Evolutionary conservation across 2,888 invertebrate species (phyloP), one percentile per base, ranked within the genome.

Genomic region (Eupithecia vulgata): DNA sequence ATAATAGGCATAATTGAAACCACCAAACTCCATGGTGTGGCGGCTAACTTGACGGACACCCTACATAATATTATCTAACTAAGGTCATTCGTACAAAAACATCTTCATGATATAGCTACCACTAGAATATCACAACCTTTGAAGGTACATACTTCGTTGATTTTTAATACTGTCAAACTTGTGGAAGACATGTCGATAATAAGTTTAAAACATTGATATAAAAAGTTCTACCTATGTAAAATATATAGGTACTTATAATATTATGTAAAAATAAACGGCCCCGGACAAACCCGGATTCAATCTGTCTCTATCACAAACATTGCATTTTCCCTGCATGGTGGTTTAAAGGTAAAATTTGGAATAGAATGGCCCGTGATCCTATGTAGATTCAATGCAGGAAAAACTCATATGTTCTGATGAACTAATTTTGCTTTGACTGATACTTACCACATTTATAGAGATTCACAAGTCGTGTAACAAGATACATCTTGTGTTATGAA

Each of bases 131-230:
- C 61, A 61, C 61, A 61, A 61, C 61, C 61, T 34, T 34, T 61
- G 61, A 61, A 61, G 61, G 61, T 61, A 61, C 34, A 1, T 30
- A 21, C 21, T 25, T 57, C 25, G 25, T 25, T 25, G 1, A 52
- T 17, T 61, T 52, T 61, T 61, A 61, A 61, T 61, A 61, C 61
- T 61, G 61, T 34, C 61, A 7, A 59, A 59, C 34, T 34, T 34
- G 8, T 34, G 61, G 61, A 61, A 61, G 61, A 61, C 61, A 61
- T 34, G 30, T 61, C 34, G 30, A 15, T 30, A 34, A 7, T 34
- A 15, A 61, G 34, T 61, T 30, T 61, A 61, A 61, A 61, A 52
- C 13, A 57, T 57, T 25, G 13, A 25, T 30, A 30, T 30, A 21
- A 59, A 48, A 10, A 59, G 25, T 25, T n/a, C n/a, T 25, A 7